Evolutionary conservation across 2,113 vertebrate species (phyloP).

Genomic region (Nothoprocta perdicaria): DNA sequence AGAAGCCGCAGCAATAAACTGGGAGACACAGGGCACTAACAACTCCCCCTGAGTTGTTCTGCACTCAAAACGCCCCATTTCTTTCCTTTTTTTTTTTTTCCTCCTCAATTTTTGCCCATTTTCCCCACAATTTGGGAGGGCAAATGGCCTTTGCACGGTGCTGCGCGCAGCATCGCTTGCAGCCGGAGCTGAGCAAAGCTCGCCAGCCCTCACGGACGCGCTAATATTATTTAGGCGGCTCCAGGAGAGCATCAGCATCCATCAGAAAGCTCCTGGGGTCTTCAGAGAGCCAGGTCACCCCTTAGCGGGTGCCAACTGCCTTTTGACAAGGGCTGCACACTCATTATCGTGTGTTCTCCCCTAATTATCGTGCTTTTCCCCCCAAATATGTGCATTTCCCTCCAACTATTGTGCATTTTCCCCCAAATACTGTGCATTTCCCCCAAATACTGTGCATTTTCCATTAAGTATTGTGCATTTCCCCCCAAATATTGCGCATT

Average conservation of each 20-base stretch:
- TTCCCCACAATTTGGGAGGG: rapidly evolving
- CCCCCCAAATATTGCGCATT: no score
- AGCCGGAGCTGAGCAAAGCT: neutral
- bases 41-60: no score
- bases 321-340: rapidly evolving
- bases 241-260: neutral
- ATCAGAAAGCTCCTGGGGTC: neutral
- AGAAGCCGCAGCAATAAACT: no score
- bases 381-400: rapidly evolving
- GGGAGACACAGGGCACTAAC: no score
- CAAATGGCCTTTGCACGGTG: rapidly evolving
- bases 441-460: neutral
- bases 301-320: rapidly evolving
- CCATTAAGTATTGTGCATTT: neutral
- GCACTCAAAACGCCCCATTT: no score
- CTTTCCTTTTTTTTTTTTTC: rapidly evolving
- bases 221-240: neutral
- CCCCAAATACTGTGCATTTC: neutral
- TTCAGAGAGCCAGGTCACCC: rapidly evolving
- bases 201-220: rapidly evolving
- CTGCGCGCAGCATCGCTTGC: neutral
- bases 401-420: neutral
- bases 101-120: rapidly evolving
- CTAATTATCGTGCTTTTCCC: neutral
- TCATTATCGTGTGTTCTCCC: neutral